Evolutionary conservation across 2,888 invertebrate genomes (phyloP).

Genomic region (Stenoptilia bipunctidactyla): DNA sequence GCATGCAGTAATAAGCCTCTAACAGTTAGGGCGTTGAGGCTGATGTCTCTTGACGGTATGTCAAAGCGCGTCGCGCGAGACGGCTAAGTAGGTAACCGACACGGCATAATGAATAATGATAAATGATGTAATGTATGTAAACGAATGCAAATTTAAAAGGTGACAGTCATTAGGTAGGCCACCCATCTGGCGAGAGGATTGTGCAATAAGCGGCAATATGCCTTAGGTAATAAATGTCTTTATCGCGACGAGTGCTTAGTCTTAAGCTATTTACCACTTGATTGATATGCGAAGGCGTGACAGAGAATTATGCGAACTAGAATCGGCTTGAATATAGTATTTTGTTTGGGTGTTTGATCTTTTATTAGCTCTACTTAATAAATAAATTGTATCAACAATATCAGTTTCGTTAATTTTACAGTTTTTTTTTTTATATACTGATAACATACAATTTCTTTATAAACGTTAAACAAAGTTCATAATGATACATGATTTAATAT

Average conservation of each 20-base stretch:
- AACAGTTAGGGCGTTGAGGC: neutral
- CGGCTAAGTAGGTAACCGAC: conserved; percentile 32
- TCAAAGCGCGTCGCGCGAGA: conserved; percentile 49
- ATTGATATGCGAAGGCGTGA: conserved; percentile 36
- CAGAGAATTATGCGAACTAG: conserved; percentile 22
- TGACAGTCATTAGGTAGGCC: conserved; percentile 61
- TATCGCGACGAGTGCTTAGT: neutral
- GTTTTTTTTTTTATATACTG: no score
- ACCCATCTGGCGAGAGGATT: conserved; percentile 33
- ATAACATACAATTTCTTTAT: no score
- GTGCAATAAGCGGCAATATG: no score
- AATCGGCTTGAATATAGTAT: conserved; percentile 8
- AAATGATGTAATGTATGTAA: conserved; percentile 32
- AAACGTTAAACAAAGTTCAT: no score
- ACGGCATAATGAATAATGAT: conserved; percentile 25
- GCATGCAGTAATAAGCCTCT: neutral
- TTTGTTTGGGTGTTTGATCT: no score
- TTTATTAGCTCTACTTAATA: no score
- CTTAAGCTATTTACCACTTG: conserved; percentile 17
- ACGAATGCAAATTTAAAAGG: conserved; percentile 66
- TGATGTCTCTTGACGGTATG: conserved; percentile 11
- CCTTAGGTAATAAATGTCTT: neutral
- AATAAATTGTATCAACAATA: no score
- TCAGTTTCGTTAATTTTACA: no score
- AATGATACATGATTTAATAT: no score